Evolutionary conservation across 2,888 invertebrate genomes (phyloP), one percentile per base, ranked within the genome.

Genomic region (Phaedon cochleariae): DNA sequence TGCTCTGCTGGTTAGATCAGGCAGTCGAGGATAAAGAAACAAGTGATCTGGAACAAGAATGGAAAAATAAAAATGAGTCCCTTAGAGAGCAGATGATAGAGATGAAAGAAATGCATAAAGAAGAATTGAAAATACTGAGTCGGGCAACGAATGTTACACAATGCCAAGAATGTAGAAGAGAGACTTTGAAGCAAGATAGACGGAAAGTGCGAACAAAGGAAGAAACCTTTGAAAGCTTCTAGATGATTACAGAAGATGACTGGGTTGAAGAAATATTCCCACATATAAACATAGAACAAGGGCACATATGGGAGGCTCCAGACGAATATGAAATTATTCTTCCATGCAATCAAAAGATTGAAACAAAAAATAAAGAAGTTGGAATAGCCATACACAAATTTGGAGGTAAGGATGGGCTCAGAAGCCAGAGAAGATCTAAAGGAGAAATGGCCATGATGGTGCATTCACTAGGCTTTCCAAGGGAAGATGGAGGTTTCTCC

Each of bases 401-500:
- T 37, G 68, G 65, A 55, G 60, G 60, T n/a, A 60, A 20, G 48
- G 60, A 2, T 51, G 58, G 64, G 4, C 62, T 59, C 17, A 21
- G n/a, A n/a, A n/a, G n/a, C n/a, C n/a, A 29, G 26, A 58, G 54
- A 37, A 67, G 63, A 49, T 5, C 6, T 37, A 34, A 53, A 29
- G 68, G 67, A 10, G 69, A 66, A 26, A 63, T 59, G 18, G 69
- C 69, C 1, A 69, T 51, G 55, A 69, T 70, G 70, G 18, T 52
- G 5, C 64, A 64, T 17, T 53, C 69, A 7, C 46, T 71, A 10
- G 65, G 68, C 17, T 68, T 70, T 29, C 72, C 69, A 17, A 68
- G 71, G 46, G 46, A 63, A 22, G 63, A 68, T 2, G 65, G 69
- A 31, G 65, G 72, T 18, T 21, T 68, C 10, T 21, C 12, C 9